Evolutionary conservation across 1,140 invertebrate species (phyloP), one percentile per base, ranked within the genome.

Genomic region (Chelonus insularis): DNA sequence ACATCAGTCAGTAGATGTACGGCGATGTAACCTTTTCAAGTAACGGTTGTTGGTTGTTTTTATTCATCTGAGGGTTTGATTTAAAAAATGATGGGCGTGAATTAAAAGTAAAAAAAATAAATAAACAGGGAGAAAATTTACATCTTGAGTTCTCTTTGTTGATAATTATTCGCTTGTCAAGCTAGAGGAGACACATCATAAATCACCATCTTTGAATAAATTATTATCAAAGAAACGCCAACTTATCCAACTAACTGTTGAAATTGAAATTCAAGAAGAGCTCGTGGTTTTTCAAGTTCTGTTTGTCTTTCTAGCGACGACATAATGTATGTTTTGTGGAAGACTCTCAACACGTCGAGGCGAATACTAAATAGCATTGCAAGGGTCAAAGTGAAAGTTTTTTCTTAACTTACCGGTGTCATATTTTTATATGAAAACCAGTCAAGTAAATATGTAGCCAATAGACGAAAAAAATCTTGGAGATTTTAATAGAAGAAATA

Each of bases 191-290:
- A 23, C 25, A 43, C 56, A n/a, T 47, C 41, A 36, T 55, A 55
- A 61, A 55, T 55, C 51, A 61, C 25, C 43, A 8, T n/a, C 16
- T 11, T 55, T 20, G 18, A 25, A 61, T 61, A 55, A 61, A 47
- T 61, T 61, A 48, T 11, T 32, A 21, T 20, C n/a, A 50, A 41
- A 51, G 36, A 29, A 51, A n/a, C n/a, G n/a, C 12, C 25, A 52
- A 12, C 16, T 37, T 21, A 5, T 50, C 20, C 36, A 50, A 3
- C 14, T 20, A 36, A 36, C 29, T 9, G 16, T 55, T 55, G 7
- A 18, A 61, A 61, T 61, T 61, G 39, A 61, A 61, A 61, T 61
- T 61, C 59, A 61, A 50, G n/a, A 12, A 32, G 34, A 55, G 51
- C 55, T 61, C 39, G 7, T 14, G n/a, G 32, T 32, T 20, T 60